Base-by-base conservation (phyloP, 35 echinoderm and acorn worm species). In the Patiria miniata region DNA sequence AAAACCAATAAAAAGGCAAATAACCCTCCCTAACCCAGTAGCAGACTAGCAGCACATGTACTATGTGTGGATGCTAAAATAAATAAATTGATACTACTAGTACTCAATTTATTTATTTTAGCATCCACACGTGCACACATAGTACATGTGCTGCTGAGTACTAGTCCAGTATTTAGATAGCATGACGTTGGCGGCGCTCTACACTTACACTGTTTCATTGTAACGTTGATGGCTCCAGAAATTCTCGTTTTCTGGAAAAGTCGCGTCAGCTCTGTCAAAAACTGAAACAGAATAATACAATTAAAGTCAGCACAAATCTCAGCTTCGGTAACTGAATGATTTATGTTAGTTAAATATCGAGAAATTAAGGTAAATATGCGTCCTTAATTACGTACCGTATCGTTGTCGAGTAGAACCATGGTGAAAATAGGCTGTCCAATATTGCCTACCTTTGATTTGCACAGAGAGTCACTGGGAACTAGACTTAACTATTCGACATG, bases 201-300 rank as follows among this genome's bases (percentile, higher is more conserved):
- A 38, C 3, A 89, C 86, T 93, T 83, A 93, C 91, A 93, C 79
- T 93, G 86, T 57, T 93, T 93, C 87, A 93, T 89, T 56, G 91
- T 93, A 14, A 89, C 60, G 54, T 89, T 85, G 33, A 89, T 86
- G 37, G 91, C 30, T 79, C 86, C 91, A 61, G 86, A 83, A 85
- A 86, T 89, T 83, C 86, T 83, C 23, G 86, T 61, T 52, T 85
- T 93, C 81, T 93, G 86, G 61, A 80, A 93, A 16, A 93, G 68
- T 68, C 56, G 52, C 39, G 86, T 89, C 50, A 93, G 59, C 52
- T 93, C 91, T 2, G 86, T 88, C 16, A 93, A 82, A 69, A 93
- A 93, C 91, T 93, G 77, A 68, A 81, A 19, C 30, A 60, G 30
- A 89, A 78, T 83, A 52, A 92, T 23, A 51, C 10, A 5, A 79